Conservation (phyloP, 2,113 vertebrate species). For the Eudyptes chrysolophus region DNA sequence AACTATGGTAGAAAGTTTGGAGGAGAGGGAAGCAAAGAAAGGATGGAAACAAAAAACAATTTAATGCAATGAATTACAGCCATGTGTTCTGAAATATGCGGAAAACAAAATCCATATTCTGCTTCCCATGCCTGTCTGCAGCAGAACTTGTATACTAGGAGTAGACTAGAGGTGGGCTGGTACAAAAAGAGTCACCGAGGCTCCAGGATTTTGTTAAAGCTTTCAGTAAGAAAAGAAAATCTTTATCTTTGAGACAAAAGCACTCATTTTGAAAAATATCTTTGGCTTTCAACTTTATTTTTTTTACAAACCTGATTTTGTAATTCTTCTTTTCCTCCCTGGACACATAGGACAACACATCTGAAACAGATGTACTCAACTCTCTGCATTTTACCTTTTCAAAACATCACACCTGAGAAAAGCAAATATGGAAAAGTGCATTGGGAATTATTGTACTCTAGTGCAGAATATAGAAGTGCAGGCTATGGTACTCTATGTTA, state of each 20-base stretch:
- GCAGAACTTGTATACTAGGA: neutral
- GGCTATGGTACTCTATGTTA: neutral
- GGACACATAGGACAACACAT: neutral
- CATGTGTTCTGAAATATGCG: neutral
- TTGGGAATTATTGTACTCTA: neutral
- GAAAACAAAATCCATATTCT: neutral
- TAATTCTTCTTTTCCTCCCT: neutral
- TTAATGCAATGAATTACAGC: neutral
- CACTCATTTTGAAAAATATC: neutral
- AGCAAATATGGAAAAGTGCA: neutral
- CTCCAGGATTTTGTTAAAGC: neutral
- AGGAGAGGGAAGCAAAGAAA: neutral
- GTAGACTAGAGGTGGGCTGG: neutral
- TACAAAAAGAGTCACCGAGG: neutral
- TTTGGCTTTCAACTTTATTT: neutral
- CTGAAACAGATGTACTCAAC: neutral
- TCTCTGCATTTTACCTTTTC: neutral
- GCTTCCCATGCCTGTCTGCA: neutral
- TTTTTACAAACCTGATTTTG: neutral
- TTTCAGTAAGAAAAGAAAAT: neutral
- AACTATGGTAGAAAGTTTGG: neutral
- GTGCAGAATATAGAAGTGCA: neutral
- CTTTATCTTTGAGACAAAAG: neutral
- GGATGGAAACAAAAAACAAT: neutral
- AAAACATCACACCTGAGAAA: neutral